Evolutionary conservation across 1,140 invertebrate genomes (phyloP), one percentile per base, ranked within the genome.

Genomic region (Eupristina koningsbergeri): DNA sequence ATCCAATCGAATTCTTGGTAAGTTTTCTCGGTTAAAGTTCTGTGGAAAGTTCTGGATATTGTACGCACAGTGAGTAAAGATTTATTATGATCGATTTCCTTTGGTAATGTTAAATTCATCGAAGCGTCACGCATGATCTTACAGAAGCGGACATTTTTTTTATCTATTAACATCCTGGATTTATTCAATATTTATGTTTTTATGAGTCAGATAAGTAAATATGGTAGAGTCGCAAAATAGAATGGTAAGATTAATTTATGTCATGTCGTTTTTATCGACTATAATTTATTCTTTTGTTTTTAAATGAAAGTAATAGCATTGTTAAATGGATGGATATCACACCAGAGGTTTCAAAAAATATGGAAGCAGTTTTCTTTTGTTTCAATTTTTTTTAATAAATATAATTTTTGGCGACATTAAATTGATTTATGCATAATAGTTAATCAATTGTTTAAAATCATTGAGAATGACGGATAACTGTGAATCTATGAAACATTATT

Each of bases 81-180:
- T 79, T 79, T 79, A 78, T 78, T 64, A 78, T 34, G 47, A 64
- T 64, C 58, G 58, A 78, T 78, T 64, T 78, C 36, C 61, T 78
- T 47, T 45, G 36, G 3, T 22, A 78, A 26, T 64, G 61, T 8
- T 39, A 67, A 79, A 79, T 47, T 79, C 47, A 50, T 26, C 53
- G 53, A 58, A 58, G 53, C 61, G 64, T 67, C 58, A 41, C 36
- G 76, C 34, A 19, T 22, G 47, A n/a, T 26, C 8, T 26, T n/a
- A n/a, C 26, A 63, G 63, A 63, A 78, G 58, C 7, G 34, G 36
- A 22, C 22, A 9, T 36, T 26, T 71, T 13, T 45, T 41, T 71
- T 36, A 39, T 53, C 26, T 58, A 26, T 22, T 13, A 58, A 26
- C 13, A 58, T 58, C 53, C 26, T 67, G 2, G 6, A 67, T 67